These are phyloP conservation scores for Sylvicapra grimmia DNA, from an alignment of 2,113 vertebrate genomes.

Conservation along the genomic window DNA sequence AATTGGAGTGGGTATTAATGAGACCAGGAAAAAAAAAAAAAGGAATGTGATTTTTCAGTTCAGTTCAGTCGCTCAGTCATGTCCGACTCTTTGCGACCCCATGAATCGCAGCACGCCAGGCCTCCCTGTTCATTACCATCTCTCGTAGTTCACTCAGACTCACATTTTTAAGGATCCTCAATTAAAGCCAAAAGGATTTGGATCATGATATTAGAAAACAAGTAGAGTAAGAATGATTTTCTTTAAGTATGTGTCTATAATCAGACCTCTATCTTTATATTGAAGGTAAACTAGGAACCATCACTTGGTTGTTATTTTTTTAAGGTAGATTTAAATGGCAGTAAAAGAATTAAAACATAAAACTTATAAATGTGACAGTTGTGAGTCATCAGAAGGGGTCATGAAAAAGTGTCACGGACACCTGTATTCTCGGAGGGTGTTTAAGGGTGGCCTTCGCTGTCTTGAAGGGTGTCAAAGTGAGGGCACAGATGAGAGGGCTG, in stretches of 20 bases:
- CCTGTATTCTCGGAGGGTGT: neutral
- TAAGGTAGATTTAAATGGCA: neutral
- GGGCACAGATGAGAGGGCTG: neutral
- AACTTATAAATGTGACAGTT: neutral
- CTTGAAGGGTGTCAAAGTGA: neutral
- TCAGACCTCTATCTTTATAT: neutral
- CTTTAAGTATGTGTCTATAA: neutral
- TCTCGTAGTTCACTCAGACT: no score
- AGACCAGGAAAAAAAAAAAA: neutral
- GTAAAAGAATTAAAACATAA: slow-evolving; percentile 31
- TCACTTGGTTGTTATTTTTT: neutral
- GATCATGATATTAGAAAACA: neutral
- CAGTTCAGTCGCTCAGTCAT: no score
- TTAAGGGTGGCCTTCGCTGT: neutral
- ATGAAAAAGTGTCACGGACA: neutral
- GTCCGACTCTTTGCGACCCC: no score
- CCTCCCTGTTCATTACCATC: no score
- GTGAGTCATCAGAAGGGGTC: neutral
- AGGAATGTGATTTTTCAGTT: neutral
- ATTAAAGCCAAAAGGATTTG: neutral
- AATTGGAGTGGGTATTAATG: neutral
- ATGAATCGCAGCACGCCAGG: no score
- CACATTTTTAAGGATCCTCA: neutral
- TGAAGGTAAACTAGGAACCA: neutral
- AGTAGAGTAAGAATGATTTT: neutral